Percentiles rank a stretch among this genome's conserved stretches.
Evolutionary conservation across 2,797 vertebrate genomes (phyloP).

Genomic region (Diceros bicornis): DNA sequence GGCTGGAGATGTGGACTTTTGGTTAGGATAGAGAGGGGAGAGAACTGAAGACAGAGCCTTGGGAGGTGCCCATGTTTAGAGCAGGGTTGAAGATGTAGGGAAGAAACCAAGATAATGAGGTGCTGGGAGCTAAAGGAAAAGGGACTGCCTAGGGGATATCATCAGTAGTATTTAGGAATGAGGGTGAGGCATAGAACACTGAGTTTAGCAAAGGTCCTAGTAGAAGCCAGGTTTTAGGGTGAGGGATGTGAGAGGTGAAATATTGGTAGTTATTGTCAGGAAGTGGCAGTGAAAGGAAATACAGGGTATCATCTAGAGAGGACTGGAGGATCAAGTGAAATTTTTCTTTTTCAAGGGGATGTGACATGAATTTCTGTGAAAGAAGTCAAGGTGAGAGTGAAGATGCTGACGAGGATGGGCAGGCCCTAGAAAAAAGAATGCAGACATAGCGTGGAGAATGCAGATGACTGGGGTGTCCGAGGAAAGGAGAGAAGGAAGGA

Average conservation of each 20-base stretch:
- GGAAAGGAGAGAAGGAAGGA: not conserved
- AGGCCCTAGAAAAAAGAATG: not conserved
- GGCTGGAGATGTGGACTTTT: not conserved
- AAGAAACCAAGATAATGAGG: not conserved
- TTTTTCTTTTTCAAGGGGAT: not conserved
- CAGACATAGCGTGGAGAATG: rapidly evolving
- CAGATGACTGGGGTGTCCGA: not conserved
- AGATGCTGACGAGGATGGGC: not conserved
- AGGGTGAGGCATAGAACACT: not conserved
- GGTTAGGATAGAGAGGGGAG: not conserved
- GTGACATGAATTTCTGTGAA: not conserved
- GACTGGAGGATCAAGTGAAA: not conserved
- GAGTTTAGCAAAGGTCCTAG: not conserved
- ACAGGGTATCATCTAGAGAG: not conserved
- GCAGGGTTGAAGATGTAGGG: not conserved
- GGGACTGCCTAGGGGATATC: not conserved
- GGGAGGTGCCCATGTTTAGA: not conserved
- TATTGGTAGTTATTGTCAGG: not conserved
- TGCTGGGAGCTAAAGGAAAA: not conserved
- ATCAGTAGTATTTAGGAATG: not conserved
- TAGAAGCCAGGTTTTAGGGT: not conserved
- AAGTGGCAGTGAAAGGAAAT: not conserved
- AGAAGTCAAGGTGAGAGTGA: not conserved
- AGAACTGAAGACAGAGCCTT: not conserved
- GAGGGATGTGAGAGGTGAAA: not conserved